phyloP scores from a whole-genome alignment of 2,888 invertebrate genomes.

The Incurvaria masculella region DNA sequence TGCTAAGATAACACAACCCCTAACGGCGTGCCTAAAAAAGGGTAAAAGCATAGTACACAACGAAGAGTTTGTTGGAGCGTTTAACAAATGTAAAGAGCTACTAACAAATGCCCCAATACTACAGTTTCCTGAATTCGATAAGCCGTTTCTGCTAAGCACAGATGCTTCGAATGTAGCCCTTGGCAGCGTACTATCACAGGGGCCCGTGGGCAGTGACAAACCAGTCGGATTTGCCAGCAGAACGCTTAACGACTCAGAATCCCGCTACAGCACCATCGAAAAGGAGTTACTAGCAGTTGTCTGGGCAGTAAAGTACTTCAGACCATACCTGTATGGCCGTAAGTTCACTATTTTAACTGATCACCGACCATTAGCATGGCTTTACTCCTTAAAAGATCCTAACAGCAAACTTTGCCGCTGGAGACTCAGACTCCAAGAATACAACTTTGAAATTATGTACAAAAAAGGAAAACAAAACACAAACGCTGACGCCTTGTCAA shows the following conservation, averaged over 20 bases:
- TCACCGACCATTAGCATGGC: neutral
- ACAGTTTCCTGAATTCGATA: conserved; percentile 2
- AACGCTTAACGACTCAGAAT: neutral
- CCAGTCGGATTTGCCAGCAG: neutral
- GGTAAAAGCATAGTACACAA: neutral
- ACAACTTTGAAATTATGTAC: neutral
- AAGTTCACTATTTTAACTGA: neutral
- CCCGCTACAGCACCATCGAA: neutral
- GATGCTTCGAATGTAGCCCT: conserved; percentile 1
- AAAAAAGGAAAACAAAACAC: neutral
- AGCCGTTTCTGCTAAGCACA: neutral
- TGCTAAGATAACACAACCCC: conserved; percentile 3
- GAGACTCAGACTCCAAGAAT: neutral
- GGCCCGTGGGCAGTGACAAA: too few relatives aligned
- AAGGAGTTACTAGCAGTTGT: neutral
- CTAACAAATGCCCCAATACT: neutral
- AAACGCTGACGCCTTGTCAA: neutral
- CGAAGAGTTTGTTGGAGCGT: neutral
- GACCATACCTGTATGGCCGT: neutral
- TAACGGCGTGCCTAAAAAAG: neutral
- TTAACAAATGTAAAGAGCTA: neutral
- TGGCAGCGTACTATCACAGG: neutral
- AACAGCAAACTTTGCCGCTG: neutral
- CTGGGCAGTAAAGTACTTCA: neutral
- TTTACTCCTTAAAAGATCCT: conserved; percentile 1